Conservation (phyloP, 2,888 invertebrate genomes). For the Calameuta filiformis region DNA sequence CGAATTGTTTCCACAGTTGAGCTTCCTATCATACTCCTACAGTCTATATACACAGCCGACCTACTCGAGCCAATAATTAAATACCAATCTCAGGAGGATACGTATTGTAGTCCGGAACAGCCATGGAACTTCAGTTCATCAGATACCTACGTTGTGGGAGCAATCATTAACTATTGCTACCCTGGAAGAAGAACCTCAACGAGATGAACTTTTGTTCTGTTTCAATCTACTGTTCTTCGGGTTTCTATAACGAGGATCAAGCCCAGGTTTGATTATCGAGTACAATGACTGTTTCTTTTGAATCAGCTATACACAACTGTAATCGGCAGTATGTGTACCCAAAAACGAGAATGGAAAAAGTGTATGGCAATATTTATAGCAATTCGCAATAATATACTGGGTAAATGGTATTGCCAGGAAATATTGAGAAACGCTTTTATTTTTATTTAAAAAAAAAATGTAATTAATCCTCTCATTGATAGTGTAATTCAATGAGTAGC, state of each 20-base stretch:
- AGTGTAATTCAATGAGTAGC: background rate
- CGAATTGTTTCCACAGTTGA: background rate
- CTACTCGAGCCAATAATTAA: conserved; percentile 2
- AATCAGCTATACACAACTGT: background rate
- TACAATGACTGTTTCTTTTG: background rate
- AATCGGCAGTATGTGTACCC: background rate
- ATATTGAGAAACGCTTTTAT: background rate
- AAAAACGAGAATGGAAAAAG: background rate
- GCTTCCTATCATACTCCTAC: background rate
- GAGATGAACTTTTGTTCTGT: conserved; percentile 34
- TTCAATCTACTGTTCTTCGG: conserved; percentile 15
- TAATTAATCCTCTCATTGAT: background rate
- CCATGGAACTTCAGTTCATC: background rate
- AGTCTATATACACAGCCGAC: background rate
- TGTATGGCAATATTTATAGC: background rate
- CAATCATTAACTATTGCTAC: background rate
- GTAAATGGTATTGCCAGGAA: background rate
- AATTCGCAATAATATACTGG: background rate
- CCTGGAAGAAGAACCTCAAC: conserved; percentile 24
- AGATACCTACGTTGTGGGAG: background rate
- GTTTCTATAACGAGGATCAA: conserved; percentile 15
- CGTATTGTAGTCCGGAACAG: background rate
- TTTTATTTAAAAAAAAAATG: background rate
- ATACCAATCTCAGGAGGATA: conserved; percentile 1
- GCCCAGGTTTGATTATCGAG: background rate